Conservation (phyloP, 2,113 vertebrate genomes). For the Oophaga pumilio region DNA sequence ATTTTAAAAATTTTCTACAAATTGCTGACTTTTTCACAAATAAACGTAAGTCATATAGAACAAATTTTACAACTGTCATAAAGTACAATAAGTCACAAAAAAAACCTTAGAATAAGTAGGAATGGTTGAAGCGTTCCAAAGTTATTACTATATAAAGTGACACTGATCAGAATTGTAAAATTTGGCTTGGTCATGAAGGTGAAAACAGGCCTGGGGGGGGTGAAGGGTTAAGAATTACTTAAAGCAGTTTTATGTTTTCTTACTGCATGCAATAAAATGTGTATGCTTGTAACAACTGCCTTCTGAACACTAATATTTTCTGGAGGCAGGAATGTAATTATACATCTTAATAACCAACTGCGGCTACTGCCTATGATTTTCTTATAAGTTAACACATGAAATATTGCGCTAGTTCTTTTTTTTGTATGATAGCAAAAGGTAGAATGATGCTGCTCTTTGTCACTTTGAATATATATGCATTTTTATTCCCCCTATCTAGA, state of each 20-base stretch:
- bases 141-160: too few species aligned
- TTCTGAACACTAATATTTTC: constrained; percentile 8
- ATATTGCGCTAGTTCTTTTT: not conserved
- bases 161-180: too few species aligned
- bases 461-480: constrained; percentile 33
- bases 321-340: not conserved
- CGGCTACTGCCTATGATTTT: not conserved
- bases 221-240: not conserved
- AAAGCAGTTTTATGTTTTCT: not conserved
- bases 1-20: too few species aligned
- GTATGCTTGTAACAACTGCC: not conserved
- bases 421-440: not conserved
- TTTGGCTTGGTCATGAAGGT: too few species aligned
- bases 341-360: not conserved
- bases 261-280: not conserved
- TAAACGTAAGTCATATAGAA: too few species aligned
- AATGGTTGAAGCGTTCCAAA: too few species aligned
- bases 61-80: too few species aligned
- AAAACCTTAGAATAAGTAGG: too few species aligned
- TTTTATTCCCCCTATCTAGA: constrained; percentile 4
- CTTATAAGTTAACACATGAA: not conserved
- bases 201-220: too few species aligned
- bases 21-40: too few species aligned
- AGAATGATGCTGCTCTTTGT: constrained; percentile 17
- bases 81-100: too few species aligned